phyloP scores from a whole-genome alignment of 2,888 invertebrate species.

The Noctua fimbriata region DNA sequence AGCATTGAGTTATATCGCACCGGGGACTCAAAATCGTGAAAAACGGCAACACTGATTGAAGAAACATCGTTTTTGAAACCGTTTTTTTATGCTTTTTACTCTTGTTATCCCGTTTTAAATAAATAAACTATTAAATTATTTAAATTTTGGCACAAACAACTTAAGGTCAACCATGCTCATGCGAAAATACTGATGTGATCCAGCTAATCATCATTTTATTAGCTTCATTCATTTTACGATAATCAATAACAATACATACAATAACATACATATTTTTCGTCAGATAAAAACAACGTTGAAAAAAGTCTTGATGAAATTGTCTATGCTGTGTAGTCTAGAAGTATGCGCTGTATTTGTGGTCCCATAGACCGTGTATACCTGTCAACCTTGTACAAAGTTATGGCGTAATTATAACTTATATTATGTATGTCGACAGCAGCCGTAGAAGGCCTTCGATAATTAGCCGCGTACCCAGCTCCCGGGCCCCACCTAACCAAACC shows the following conservation, averaged over 20 bases:
- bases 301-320: background rate
- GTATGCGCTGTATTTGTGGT: background rate
- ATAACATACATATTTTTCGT: background rate
- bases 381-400: constrained; percentile 20
- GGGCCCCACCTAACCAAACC: background rate
- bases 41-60: constrained; percentile 20
- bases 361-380: background rate
- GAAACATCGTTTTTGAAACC: background rate
- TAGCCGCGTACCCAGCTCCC: constrained; percentile 11
- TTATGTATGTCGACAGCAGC: constrained; percentile 32
- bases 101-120: background rate
- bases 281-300: background rate
- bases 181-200: background rate
- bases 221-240: background rate
- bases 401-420: constrained; percentile 39
- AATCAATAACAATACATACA: too few relatives aligned
- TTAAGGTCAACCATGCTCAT: background rate
- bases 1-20: constrained; percentile 33
- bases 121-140: too few relatives aligned
- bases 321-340: background rate
- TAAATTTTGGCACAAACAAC: background rate
- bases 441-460: constrained; percentile 35
- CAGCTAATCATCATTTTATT: background rate
- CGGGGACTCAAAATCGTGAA: background rate
- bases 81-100: background rate